phyloP scores from a whole-genome alignment of 2,113 vertebrate species.

The Seriola rivoliana region DNA sequence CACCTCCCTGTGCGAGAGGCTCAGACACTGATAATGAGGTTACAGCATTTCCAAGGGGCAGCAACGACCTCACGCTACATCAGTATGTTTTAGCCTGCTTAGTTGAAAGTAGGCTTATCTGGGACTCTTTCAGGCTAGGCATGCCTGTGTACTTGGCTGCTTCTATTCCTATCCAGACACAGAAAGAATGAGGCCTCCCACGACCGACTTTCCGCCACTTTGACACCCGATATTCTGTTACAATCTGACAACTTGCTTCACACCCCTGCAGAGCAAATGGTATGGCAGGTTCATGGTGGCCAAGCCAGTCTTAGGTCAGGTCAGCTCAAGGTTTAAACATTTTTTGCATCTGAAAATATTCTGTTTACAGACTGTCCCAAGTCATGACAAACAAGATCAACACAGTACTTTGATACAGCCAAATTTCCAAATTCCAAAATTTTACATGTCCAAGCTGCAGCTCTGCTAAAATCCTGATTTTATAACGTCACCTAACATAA shows the following conservation, averaged over 20 bases:
- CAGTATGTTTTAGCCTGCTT: slow-evolving; percentile 61
- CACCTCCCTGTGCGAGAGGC: slow-evolving; percentile 36
- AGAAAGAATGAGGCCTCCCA: slow-evolving; percentile 61
- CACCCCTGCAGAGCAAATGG: slow-evolving; percentile 43
- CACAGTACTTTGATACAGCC: too few relatives aligned
- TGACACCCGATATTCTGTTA: slow-evolving; percentile 74
- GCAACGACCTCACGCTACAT: slow-evolving; percentile 47
- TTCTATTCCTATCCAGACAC: slow-evolving; percentile 76
- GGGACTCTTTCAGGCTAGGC: slow-evolving; percentile 41
- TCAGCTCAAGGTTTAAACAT: slow-evolving; percentile 17
- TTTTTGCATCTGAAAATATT: slow-evolving; percentile 19
- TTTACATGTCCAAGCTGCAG: too few relatives aligned
- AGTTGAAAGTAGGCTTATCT: slow-evolving; percentile 61
- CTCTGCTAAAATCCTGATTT: too few relatives aligned
- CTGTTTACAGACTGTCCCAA: background rate
- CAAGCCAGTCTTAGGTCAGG: background rate
- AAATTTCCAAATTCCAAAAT: too few relatives aligned
- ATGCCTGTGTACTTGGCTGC: slow-evolving; percentile 33
- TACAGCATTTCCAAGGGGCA: slow-evolving; percentile 59
- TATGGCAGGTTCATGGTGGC: slow-evolving; percentile 31
- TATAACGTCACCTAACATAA: too few relatives aligned
- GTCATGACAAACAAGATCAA: background rate
- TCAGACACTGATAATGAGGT: slow-evolving; percentile 72
- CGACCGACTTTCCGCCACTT: slow-evolving; percentile 53
- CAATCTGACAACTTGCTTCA: slow-evolving; percentile 73